Percentiles rank a stretch among this genome's conserved stretches.
Conservation (phyloP, 1,140 invertebrate genomes). For the Cardiocondyla obscurior region DNA sequence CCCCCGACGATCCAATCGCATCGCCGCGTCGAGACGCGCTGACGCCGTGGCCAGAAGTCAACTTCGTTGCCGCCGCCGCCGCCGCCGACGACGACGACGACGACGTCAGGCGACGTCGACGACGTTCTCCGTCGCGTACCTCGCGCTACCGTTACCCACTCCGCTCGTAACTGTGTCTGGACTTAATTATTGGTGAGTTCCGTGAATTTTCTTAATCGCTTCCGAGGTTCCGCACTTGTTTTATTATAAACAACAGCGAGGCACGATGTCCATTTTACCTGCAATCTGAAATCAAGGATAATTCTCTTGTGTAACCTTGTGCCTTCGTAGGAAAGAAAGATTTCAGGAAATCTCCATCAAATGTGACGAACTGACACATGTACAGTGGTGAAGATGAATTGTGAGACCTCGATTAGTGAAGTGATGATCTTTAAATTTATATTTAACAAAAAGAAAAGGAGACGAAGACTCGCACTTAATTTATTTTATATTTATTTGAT, state of each 20-base stretch:
- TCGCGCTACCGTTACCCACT: constrained; percentile 77
- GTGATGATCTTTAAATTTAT: background rate
- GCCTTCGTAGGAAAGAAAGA: background rate
- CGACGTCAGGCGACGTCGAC: constrained; percentile 74
- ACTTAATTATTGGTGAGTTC: constrained; percentile 84
- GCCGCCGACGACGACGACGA: constrained; percentile 55
- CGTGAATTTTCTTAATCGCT: background rate
- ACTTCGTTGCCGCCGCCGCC: constrained; percentile 39
- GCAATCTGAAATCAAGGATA: background rate
- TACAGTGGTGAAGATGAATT: background rate
- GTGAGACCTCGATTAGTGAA: background rate
- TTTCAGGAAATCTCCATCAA: background rate
- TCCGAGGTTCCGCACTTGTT: background rate
- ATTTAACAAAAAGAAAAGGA: background rate
- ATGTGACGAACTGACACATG: background rate
- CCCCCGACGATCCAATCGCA: constrained; percentile 71
- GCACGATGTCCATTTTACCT: background rate
- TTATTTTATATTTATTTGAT: background rate
- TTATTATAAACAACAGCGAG: background rate
- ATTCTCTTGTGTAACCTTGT: background rate
- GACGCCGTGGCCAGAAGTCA: constrained; percentile 65
- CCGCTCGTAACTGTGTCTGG: constrained; percentile 79
- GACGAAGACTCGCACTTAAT: background rate
- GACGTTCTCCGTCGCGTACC: constrained; percentile 82
- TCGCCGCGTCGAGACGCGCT: constrained; percentile 61